Conservation (phyloP, 2,797 vertebrate genomes). For the Myotis planiceps region DNA sequence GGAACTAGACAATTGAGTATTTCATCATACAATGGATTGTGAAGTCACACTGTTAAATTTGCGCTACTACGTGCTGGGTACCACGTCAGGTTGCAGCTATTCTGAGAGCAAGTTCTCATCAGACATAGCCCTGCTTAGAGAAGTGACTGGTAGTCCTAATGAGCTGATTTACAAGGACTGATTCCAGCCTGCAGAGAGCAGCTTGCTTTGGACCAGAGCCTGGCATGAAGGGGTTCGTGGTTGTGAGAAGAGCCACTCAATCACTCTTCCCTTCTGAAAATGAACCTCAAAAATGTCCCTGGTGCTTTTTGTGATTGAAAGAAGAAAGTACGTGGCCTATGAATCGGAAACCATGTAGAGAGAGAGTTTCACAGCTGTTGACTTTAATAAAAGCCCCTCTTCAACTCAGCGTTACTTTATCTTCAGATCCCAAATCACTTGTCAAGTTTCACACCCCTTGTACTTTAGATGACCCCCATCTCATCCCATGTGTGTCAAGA, state of each 20-base stretch:
- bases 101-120: neutral
- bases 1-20: neutral
- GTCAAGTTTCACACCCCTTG: too few species aligned
- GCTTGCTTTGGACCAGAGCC: neutral
- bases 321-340: accelerated
- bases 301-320: neutral
- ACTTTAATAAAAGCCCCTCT: neutral
- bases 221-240: accelerated
- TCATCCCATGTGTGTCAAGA: neutral
- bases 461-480: too few species aligned
- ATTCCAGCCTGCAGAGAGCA: neutral
- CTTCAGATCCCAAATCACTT: neutral
- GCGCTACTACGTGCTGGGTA: too few species aligned
- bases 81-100: neutral
- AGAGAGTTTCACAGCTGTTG: neutral
- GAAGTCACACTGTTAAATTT: neutral
- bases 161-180: neutral
- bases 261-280: neutral
- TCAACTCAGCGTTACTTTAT: neutral
- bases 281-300: neutral
- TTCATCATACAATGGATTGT: neutral
- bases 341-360: neutral
- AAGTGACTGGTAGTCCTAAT: neutral
- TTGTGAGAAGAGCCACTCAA: neutral
- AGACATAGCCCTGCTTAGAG: accelerated